Evolutionary conservation across 2,113 vertebrate species (phyloP), one percentile per base, ranked within the genome.

Genomic region (Engystomops pustulosus): DNA sequence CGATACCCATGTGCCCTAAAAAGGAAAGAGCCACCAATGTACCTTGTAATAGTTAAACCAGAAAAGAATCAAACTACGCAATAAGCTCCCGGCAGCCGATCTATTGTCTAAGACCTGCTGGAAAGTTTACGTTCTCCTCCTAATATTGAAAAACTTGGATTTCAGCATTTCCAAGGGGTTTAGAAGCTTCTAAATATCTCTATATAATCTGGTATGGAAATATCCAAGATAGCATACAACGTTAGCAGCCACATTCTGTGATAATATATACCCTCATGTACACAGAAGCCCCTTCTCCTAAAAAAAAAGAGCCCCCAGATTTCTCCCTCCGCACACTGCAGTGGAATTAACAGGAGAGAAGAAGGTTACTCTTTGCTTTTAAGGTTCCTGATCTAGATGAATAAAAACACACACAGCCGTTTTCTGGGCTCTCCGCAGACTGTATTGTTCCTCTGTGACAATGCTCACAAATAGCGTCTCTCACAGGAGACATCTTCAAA

Each of bases 401-500:
- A 84, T 84, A 84, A 85, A 85, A 85, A 84, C 82, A 84, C 71
- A 76, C 65, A 79, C 71, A 85, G 45, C 82, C 58, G 27, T 78
- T 75, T 79, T 85, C 83, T 79, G 75, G 62, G 74, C 83, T 85
- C 81, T 76, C 60, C 45, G 83, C 45, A 68, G 83, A 79, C 74
- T 53, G 75, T 47, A 85, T 85, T 85, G 83, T 85, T 85, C 83
- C 74, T 78, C 83, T 79, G 74, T 85, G 74, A 85, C 83, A 85
- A 85, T 85, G 83, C 83, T 85, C 83, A 85, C 83, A 85, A 85
- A 85, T 85, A 85, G 74, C 47, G 45, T 79, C 75, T 85, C 74
- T 68, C 58, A 84, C 71, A 84, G 82, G 82, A 77, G 82, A 84
- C 82, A 84, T 78, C 83, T 85, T 85, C 83, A 85, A 85, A 85